Evolutionary conservation across 2,888 invertebrate genomes (phyloP).

Genomic region (Euzetes globulus): DNA sequence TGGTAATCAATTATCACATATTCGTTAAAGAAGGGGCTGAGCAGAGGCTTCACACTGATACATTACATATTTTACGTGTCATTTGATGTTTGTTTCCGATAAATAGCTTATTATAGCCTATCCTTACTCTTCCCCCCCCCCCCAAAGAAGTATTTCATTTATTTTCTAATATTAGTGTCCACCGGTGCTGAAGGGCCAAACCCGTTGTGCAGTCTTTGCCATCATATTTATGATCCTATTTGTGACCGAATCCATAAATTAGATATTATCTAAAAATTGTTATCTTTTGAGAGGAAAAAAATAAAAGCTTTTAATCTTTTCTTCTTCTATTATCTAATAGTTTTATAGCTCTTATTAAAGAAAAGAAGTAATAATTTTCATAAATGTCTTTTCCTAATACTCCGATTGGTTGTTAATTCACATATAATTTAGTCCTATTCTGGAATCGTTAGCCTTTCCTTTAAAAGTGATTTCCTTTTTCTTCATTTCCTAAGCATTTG

Average conservation of each 20-base stretch:
- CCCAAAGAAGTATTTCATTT: not conserved
- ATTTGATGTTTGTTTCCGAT: slow-evolving; percentile 1
- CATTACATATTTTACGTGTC: slow-evolving; percentile 15
- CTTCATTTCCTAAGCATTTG: not conserved
- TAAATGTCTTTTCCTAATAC: no score
- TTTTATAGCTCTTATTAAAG: not conserved
- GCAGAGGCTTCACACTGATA: slow-evolving; percentile 4
- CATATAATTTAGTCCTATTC: no score
- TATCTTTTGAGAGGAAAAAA: not conserved
- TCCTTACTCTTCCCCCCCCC: not conserved
- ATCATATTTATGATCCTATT: not conserved
- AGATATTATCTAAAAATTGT: not conserved
- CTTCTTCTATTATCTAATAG: not conserved
- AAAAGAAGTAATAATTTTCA: no score
- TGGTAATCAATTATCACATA: slow-evolving; percentile 1
- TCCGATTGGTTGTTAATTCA: no score
- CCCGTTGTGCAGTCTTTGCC: no score
- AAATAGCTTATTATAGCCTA: not conserved
- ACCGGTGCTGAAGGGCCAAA: no score
- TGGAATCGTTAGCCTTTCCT: no score
- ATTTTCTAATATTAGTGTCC: not conserved
- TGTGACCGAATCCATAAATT: not conserved
- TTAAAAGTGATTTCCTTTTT: not conserved
- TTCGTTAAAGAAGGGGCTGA: not conserved
- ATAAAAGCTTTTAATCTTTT: not conserved